Percentiles rank a stretch among this genome's conserved stretches.
Evolutionary conservation across 2,797 vertebrate genomes (phyloP).

Genomic region (Calcarius lapponicus): DNA sequence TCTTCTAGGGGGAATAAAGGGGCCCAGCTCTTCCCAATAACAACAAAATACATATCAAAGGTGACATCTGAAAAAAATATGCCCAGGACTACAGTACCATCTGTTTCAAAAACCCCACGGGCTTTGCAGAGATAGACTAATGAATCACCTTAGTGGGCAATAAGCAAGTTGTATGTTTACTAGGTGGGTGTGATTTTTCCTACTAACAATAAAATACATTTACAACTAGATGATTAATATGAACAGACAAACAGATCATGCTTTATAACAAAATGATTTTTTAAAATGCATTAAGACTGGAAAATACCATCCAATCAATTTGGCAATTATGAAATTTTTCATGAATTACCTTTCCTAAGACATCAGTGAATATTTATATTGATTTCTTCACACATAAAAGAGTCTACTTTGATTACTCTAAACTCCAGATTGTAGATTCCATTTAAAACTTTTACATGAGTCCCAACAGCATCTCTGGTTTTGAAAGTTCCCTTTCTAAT

Average conservation of each 20-base stretch:
- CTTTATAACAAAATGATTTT: neutral
- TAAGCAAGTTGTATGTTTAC: neutral
- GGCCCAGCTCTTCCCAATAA: neutral
- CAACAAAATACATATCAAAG: rapidly evolving
- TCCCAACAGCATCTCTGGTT: neutral
- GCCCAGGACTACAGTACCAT: neutral
- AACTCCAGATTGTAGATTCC: neutral
- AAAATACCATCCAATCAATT: neutral
- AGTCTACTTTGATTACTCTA: neutral
- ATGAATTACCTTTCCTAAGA: neutral
- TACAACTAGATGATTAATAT: neutral
- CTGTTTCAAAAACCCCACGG: neutral
- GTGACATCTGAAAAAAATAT: neutral
- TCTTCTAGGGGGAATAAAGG: neutral
- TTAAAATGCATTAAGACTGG: neutral
- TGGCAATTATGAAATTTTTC: neutral
- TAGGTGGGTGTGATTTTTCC: neutral
- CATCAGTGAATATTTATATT: neutral
- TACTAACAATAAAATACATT: neutral
- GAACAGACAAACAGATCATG: neutral
- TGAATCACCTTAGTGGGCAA: neutral
- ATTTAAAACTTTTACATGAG: neutral
- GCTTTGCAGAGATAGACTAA: neutral
- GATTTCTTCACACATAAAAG: neutral
- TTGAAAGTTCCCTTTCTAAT: neutral